Base-by-base conservation (phyloP, 2,797 vertebrate genomes). In the Myotis daubentonii region DNA sequence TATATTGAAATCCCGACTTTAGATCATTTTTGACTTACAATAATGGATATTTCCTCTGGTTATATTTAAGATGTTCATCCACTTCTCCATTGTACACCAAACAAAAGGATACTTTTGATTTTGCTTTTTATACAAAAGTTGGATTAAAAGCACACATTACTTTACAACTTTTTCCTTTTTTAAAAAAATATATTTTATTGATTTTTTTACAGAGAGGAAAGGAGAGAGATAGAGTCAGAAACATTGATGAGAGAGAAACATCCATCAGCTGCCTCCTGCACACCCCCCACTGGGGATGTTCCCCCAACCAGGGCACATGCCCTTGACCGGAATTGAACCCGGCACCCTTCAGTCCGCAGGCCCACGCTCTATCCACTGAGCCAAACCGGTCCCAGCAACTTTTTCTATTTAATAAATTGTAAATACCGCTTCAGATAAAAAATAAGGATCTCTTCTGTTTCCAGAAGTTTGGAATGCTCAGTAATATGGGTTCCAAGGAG, bases 121-220 rank as follows among this genome's bases (percentile, higher is more conserved):
- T 80, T 76, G 23, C 25, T 93, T 47, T 15, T 65, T 38, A 11
- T 65, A 55, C 49, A 76, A 75, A 71, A 81, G 7, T 41, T 68
- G 65, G 12, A 51, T 68, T 81, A 85, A 68, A 25, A 74, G 25
- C 70, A 93, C 1, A 44, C 9, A 51, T 89, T 62, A 79, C 13
- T 76, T 88, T 41, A 25, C 4, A 78, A 89, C 12, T 76, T 93
- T 94, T 93, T 38, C 33, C n/a, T n/a, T n/a, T n/a, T n/a, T n/a
- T n/a, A n/a, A n/a, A n/a, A n/a, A n/a, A n/a, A n/a, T n/a, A n/a
- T n/a, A n/a, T n/a, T n/a, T n/a, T n/a, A n/a, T n/a, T n/a, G n/a
- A n/a, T n/a, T n/a, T n/a, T n/a, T n/a, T n/a, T n/a, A n/a, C n/a
- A n/a, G n/a, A n/a, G n/a, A n/a, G n/a, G n/a, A n/a, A n/a, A n/a